Base-by-base conservation (phyloP, 2,888 invertebrate genomes). In the Plagodis dolabraria region DNA sequence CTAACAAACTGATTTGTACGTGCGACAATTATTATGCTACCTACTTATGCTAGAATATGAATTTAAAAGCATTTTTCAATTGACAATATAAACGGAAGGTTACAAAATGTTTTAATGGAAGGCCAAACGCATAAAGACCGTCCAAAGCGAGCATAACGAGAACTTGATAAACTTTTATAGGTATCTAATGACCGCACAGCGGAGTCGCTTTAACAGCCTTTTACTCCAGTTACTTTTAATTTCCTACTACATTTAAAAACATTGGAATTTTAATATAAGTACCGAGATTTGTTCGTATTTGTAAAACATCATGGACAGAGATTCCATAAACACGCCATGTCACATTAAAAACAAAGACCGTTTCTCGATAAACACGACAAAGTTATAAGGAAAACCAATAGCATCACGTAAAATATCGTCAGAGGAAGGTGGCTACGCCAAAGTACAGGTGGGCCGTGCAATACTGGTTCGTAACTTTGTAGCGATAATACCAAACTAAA, bases 361-460 rank as follows among this genome's bases (percentile, higher is more conserved):
- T 43, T 10, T 44, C 49, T 35, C 22, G 35, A 22, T 12, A 54
- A 50, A 47, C 56, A 46, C 47, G 51, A 55, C 34, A 60, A 51
- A 54, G 49, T 43, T 12, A 57, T 43, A 34, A 63, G 59, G 61
- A 62, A 65, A 73, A 68, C 46, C 61, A 62, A 65, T 71, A 66
- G 63, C 75, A 72, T 72, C 70, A 75, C 64, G 70, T 75, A 72
- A 68, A 74, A 64, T 65, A 64, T 67, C 63, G 68, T 71, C 69
- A 71, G 68, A 63, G 62, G 53, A 53, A 48, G 57, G 54, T 63
- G 68, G 65, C 66, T 67, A 53, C 60, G 53, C 57, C 35, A 53
- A 71, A 59, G 50, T 47, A 60, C 68, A 71, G 72, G 73, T 75
- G 77, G 61, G 73, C 61, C 76, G 73, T 78, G 74, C 76, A 76